A percentile compares a stretch with the other conserved stretches of the same genome.
Conservation (phyloP, 2,888 invertebrate species). For the Pharmacophagus antenor region DNA sequence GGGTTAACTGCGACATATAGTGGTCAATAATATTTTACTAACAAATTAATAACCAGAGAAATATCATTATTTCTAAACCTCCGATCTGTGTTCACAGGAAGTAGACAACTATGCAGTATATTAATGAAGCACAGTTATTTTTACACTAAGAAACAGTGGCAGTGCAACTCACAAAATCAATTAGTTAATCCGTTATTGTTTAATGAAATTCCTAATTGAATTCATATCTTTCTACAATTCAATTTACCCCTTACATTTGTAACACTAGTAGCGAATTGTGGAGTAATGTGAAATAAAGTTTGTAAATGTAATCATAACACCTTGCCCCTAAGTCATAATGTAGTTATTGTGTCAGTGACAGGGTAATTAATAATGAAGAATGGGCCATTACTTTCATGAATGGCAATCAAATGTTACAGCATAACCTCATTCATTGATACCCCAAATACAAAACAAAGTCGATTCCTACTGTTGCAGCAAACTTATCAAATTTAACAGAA, state of each 20-base stretch:
- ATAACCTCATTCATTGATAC: neutral
- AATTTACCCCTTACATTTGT: neutral
- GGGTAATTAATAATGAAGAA: constrained; percentile 22
- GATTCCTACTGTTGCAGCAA: neutral
- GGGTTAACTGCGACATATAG: too few relatives aligned
- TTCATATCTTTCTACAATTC: neutral
- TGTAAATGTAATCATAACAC: neutral
- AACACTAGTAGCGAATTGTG: neutral
- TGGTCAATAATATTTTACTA: too few relatives aligned
- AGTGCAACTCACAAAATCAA: neutral
- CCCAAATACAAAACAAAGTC: neutral
- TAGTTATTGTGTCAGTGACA: neutral
- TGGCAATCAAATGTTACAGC: constrained; percentile 5
- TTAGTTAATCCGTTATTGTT: neutral
- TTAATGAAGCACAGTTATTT: too few relatives aligned
- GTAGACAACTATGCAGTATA: too few relatives aligned
- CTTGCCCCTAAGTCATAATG: neutral
- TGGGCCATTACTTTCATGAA: constrained; percentile 16
- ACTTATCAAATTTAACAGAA: neutral
- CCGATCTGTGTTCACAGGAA: too few relatives aligned
- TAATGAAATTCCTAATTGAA: neutral
- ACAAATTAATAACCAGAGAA: too few relatives aligned
- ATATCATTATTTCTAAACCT: too few relatives aligned
- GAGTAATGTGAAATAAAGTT: neutral
- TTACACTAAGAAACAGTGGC: neutral